phyloP scores from a whole-genome alignment of 2,797 vertebrate species.

The Acomys russatus region DNA sequence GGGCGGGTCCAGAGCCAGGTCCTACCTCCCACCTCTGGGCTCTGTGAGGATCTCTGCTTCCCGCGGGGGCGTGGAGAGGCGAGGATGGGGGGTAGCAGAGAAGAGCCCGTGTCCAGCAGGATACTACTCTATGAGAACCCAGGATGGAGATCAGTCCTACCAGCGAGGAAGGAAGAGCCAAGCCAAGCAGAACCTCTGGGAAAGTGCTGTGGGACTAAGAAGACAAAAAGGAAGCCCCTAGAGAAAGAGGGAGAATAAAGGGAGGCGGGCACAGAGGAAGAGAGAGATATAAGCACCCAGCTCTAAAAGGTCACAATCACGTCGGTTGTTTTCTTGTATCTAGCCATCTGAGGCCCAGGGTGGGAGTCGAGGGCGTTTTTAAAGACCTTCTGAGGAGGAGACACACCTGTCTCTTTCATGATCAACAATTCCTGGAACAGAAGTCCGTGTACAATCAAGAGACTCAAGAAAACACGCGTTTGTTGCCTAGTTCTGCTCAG shows the following conservation, averaged over 20 bases:
- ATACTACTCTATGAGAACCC: background rate
- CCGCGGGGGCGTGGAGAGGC: background rate
- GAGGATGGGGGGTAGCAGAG: background rate
- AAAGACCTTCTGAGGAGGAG: background rate
- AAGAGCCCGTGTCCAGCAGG: fast-evolving
- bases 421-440: background rate
- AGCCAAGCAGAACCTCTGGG: background rate
- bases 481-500: background rate
- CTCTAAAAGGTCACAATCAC: background rate
- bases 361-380: background rate
- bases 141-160: background rate
- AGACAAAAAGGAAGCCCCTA: background rate
- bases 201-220: background rate
- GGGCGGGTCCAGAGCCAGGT: constrained; percentile 65
- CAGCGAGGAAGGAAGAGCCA: background rate
- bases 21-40: constrained; percentile 46
- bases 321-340: background rate
- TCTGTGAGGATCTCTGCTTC: constrained; percentile 51
- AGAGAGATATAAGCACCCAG: background rate
- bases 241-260: background rate
- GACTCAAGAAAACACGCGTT: background rate
- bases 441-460: background rate
- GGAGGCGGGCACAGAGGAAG: background rate
- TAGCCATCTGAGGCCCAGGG: background rate
- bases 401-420: background rate